Conservation (phyloP, 2,888 invertebrate genomes). For the Lysandra coridon region DNA sequence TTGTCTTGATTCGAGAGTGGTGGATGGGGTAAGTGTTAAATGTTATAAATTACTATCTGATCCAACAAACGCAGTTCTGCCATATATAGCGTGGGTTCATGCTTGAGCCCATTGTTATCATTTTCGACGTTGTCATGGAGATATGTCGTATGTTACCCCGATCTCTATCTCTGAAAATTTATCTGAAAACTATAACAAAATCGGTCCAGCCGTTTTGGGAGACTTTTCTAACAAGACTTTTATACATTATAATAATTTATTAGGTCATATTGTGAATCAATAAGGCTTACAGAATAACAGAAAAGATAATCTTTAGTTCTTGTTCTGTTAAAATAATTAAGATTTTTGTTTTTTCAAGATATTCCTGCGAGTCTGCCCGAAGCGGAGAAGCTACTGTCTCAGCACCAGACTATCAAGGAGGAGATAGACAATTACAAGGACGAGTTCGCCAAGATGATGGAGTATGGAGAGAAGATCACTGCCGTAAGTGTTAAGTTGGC, state of each 20-base stretch:
- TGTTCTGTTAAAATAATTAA: neutral
- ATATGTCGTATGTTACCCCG: too few species aligned
- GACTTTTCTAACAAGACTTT: too few species aligned
- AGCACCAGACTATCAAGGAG: slow-evolving; percentile 98
- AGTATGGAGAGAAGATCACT: slow-evolving; percentile 97
- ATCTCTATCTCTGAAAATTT: too few species aligned
- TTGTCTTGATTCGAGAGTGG: too few species aligned
- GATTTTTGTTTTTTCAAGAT: slow-evolving; percentile 70
- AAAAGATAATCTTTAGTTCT: neutral
- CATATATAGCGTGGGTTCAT: too few species aligned
- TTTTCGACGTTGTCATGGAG: too few species aligned
- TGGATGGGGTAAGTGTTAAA: too few species aligned
- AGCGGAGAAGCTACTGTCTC: slow-evolving; percentile 97
- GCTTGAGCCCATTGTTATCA: too few species aligned
- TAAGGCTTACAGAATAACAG: neutral
- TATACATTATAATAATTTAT: too few species aligned
- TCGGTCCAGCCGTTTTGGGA: too few species aligned
- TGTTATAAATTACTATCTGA: too few species aligned
- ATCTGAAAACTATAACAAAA: neutral
- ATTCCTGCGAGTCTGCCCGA: slow-evolving; percentile 96
- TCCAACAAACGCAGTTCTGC: too few species aligned
- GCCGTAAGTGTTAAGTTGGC: slow-evolving; percentile 74
- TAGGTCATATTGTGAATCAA: neutral
- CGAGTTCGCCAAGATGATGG: slow-evolving; percentile 99
- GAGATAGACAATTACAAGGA: slow-evolving; percentile 99